A percentile compares a stretch with the other conserved stretches of the same genome.
Evolutionary conservation across 2,797 vertebrate genomes (phyloP).

Genomic region (Apogon hyalosoma): DNA sequence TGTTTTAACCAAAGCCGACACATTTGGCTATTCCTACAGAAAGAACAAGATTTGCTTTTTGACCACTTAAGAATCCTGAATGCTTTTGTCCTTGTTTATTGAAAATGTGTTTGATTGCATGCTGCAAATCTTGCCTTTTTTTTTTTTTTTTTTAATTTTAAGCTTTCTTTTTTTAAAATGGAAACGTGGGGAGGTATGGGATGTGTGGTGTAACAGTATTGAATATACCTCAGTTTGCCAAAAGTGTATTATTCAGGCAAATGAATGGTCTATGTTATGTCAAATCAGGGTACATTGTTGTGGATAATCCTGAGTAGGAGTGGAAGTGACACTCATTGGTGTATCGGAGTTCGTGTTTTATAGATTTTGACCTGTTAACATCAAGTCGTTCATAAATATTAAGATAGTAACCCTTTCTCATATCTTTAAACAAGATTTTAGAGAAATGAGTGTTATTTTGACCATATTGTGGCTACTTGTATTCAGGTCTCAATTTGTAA

Average conservation of each 20-base stretch:
- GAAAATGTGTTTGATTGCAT: slow-evolving; percentile 44
- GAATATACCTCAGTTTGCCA: slow-evolving; percentile 74
- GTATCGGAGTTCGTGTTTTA: slow-evolving; percentile 47
- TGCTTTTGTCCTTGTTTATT: slow-evolving; percentile 38
- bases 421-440: too few species aligned
- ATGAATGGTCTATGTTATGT: slow-evolving; percentile 54
- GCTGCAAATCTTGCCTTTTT: slow-evolving; percentile 14
- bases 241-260: slow-evolving; percentile 65
- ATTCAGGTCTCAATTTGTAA: slow-evolving; percentile 49
- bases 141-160: not conserved
- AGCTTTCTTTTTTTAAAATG: not conserved
- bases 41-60: slow-evolving; percentile 31
- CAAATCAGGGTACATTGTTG: slow-evolving; percentile 69
- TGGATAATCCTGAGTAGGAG: slow-evolving; percentile 45
- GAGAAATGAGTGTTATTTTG: too few species aligned
- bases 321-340: slow-evolving; percentile 37
- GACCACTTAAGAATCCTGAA: slow-evolving; percentile 28
- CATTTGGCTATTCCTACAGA: slow-evolving; percentile 13
- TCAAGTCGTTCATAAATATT: not conserved
- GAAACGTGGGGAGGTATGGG: slow-evolving; percentile 48
- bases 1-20: slow-evolving; percentile 22
- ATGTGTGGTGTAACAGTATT: slow-evolving; percentile 63
- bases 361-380: slow-evolving; percentile 33
- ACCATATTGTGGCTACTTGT: not conserved
- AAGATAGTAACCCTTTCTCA: not conserved